Conservation (phyloP, 1,140 invertebrate species). For the Branchinecta lindahli region DNA sequence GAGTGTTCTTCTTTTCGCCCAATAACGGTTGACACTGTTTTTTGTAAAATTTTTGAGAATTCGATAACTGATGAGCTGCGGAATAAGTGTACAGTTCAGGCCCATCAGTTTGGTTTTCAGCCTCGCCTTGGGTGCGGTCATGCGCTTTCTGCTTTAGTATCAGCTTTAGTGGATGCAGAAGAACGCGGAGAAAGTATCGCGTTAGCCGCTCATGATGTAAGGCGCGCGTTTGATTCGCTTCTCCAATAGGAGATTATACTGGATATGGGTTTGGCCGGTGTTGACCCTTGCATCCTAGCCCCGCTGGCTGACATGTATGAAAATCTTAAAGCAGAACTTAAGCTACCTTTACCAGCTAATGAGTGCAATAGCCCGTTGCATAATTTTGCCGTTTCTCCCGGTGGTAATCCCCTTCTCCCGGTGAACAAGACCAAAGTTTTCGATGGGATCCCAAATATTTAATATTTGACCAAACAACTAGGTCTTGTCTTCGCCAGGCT, state of each 20-base stretch:
- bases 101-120: conserved; percentile 8
- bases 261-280: background rate
- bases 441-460: too few species aligned
- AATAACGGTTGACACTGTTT: background rate
- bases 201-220: conserved; percentile 5
- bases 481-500: too few species aligned
- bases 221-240: conserved; percentile 8
- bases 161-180: conserved; percentile 1
- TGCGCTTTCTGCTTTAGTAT: conserved; percentile 8
- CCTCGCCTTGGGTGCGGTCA: conserved; percentile 3
- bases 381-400: too few species aligned
- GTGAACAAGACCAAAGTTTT: too few species aligned
- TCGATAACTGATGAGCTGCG: conserved; percentile 2
- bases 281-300: conserved; percentile 4
- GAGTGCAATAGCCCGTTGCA: too few species aligned
- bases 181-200: conserved; percentile 4
- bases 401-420: too few species aligned
- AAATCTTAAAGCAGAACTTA: too few species aligned
- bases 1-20: conserved; percentile 1
- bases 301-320: background rate
- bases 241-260: conserved; percentile 1
- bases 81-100: conserved; percentile 5
- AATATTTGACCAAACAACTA: too few species aligned
- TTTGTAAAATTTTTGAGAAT: conserved; percentile 6
- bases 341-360: too few species aligned